Base-by-base conservation (phyloP, 2,888 invertebrate species). In the Formica aserva region DNA sequence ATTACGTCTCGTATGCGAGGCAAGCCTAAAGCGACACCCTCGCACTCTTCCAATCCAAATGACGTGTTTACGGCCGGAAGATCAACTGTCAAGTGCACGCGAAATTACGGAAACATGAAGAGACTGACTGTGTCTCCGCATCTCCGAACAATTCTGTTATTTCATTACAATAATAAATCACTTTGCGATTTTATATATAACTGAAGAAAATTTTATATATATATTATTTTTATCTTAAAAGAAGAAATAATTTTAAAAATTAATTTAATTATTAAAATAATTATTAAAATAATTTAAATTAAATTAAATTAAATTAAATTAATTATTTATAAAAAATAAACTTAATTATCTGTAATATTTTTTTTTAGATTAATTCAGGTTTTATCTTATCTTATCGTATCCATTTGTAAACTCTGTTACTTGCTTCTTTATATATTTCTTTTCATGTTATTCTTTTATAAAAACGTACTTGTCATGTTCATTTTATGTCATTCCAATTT, bases 1-100 rank as follows among this genome's bases (percentile, higher is more conserved):
- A 77, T 77, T 77, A 67, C 9, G 4, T 5, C 8, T 15, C 9
- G 22, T 55, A n/a, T 29, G n/a, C 41, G 57, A 67, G 15, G 76
- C 8, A 2, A 48, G 65, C 62, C 63, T 81, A 81, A 81, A 84
- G 62, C 62, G 48, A 84, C 78, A 75, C 35, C 55, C 57, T 86
- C 69, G 75, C 35, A 29, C 62, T 52, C 26, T 57, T 55, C 48
- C 62, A 35, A 45, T 48, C 32, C 48, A 48, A 62, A 62, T 45
- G 63, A 77, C 62, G 35, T 81, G 38, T 81, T 75, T 75, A 74
- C 62, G 35, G 5, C 32, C 22, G 52, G 22, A 77, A 62, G 60
- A 74, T 81, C 66, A 62, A 80, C 38, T 26, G 35, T 32, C 35
- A 48, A 63, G 13, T 38, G 22, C 18, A 5, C 66, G 32, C 57